Base-by-base conservation (phyloP, 1,140 invertebrate species). In the Matsumurasca onukii region DNA sequence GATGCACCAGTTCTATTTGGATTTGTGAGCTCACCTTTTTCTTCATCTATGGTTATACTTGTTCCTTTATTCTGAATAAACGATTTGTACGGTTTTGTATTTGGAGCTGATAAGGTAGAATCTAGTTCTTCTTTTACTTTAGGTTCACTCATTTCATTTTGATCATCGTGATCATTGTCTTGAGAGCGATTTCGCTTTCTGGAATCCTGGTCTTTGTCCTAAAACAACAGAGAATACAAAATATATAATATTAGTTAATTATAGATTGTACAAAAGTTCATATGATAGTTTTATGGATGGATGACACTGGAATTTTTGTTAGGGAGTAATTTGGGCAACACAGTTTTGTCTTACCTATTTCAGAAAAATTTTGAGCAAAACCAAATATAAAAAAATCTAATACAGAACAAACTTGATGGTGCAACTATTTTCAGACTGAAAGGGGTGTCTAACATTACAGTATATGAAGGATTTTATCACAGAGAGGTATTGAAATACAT, bases 111-210 rank as follows among this genome's bases (percentile, higher is more conserved):
- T n/a, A 5, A 9, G 49, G 3, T 5, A 20, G 5, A 5, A 20
- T 51, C 49, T 22, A 20, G 17, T 51, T 51, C 49, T 51, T 51
- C 3, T 51, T 51, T 51, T 51, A 51, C n/a, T 9, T 17, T 20
- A 20, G 24, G 17, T 5, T 12, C 24, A 17, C 5, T 12, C 3
- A 3, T 9, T 20, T 51, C 49, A 12, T 12, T 5, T 20, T 5
- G n/a, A 51, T 3, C 3, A 5, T 51, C 49, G 24, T 12, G 17
- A 9, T 20, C 3, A 51, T 3, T 9, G 24, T 51, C 49, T 51
- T 51, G 49, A 51, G 49, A 51, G n/a, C 49, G 5, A 51, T 51
- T 9, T n/a, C 49, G n/a, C n/a, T 51, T 51, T 20, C 49, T 51
- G 5, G 49, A 22, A 51, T 51, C n/a, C n/a, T n/a, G n/a, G n/a